Base-by-base conservation (phyloP, 2,797 vertebrate genomes). In the Florisuga fusca region DNA sequence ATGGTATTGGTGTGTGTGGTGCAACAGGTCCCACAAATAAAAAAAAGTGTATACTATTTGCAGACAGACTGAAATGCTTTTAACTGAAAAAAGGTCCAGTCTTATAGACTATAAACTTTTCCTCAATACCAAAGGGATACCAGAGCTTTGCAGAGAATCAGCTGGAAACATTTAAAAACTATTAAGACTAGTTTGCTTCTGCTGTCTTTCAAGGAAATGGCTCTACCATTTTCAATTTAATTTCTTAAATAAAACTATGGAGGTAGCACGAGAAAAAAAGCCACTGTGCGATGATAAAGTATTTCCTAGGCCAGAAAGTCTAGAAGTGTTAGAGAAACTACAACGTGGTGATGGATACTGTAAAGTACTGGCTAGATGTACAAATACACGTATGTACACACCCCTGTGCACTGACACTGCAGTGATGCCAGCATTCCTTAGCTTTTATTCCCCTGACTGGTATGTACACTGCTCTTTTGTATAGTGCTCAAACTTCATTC, bases 361-460 rank as follows among this genome's bases (percentile, higher is more conserved):
- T 9, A 19, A 68, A 53, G 45, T 20, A 41, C 36, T 20, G 48
- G 22, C 14, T 50, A 7, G 8, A 43, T 15, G 53, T 18, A 41
- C 7, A 23, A 5, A 23, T 0, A 7, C 2, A 59, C 9, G 8
- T 14, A n/a, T 0, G 19, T 33, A 41, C 14, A 68, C 15, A 27
- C 0, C 8, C 23, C 9, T 26, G 13, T 1, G 20, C 33, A 22
- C 76, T 63, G 23, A 63, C 31, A 73, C 18, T 69, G 53, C 41
- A 31, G 23, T 8, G 6, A 55, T 12, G 34, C 31, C 3, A 7
- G 25, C 36, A 27, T 27, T 61, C 63, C 45, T 51, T 14, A 62
- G 38, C 29, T 84, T 54, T n/a, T 62, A 3, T 19, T 58, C 34
- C 19, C 41, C 29, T 48, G 18, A 51, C 27, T 84, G 67, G 23